Evolutionary conservation across 2,113 vertebrate species (phyloP).

Genomic region (Pholis gunnellus): DNA sequence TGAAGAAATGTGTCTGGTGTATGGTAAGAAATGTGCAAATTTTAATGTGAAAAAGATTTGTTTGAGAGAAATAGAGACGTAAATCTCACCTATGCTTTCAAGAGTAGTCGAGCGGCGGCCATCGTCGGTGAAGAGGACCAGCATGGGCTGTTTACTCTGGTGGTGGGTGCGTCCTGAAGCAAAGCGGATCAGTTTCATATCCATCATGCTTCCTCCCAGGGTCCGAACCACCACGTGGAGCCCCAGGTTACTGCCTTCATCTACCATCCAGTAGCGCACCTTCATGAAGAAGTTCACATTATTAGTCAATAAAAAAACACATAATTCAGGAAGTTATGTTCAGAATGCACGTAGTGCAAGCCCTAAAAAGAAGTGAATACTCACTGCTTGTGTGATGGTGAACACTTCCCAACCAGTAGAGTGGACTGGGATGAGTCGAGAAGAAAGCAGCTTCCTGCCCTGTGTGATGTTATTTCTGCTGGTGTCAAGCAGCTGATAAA

Average conservation of each 20-base stretch:
- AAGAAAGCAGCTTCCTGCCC: conserved; percentile 86
- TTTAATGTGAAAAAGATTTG: not conserved
- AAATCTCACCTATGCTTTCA: conserved; percentile 75
- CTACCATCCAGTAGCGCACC: conserved; percentile 88
- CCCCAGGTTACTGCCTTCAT: conserved; percentile 87
- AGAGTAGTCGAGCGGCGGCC: conserved; percentile 81
- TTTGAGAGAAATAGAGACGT: not conserved
- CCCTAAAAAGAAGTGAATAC: conserved; percentile 47
- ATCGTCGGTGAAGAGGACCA: conserved; percentile 92
- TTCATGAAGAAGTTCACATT: conserved; percentile 52
- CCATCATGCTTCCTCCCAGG: conserved; percentile 64
- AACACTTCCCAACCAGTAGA: conserved; percentile 92
- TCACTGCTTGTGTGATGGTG: conserved; percentile 90
- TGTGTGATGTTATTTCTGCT: conserved; percentile 70
- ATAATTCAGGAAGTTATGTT: not conserved
- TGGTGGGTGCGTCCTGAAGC: conserved; percentile 86
- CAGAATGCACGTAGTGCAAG: not conserved
- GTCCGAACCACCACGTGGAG: conserved; percentile 86
- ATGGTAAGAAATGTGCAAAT: not conserved
- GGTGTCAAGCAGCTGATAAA: conserved; percentile 87
- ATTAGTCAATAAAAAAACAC: not conserved
- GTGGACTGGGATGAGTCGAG: conserved; percentile 86
- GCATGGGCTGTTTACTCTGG: conserved; percentile 92
- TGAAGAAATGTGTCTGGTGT: not conserved
- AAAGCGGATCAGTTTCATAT: conserved; percentile 83